Base-by-base conservation (phyloP, 2,888 invertebrate species). In the Subacronicta megacephala region DNA sequence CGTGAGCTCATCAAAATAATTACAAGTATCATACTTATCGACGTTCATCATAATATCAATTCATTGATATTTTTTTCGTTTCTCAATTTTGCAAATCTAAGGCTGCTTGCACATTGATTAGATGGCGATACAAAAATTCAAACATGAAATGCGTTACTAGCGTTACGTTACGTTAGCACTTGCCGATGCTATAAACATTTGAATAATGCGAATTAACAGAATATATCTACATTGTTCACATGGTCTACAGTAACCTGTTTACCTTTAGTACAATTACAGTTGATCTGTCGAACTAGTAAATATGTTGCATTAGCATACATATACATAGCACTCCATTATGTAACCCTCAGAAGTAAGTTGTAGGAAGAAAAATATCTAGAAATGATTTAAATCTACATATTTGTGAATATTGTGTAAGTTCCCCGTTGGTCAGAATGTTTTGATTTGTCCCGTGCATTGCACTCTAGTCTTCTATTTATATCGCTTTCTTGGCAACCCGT, bases 1-100 rank as follows among this genome's bases (percentile, higher is more conserved):
- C 71, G 72, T 90, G 90, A 88, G 80, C 83, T 90, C 89, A 90
- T 88, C 84, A 73, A 72, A 83, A 82, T 83, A n/a, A 80, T 78
- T 64, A 53, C 71, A 74, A 80, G 74, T 75, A 80, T 62, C 69
- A 61, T 69, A 66, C 46, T 59, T 62, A 67, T 69, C 60, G 57
- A 61, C 49, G 62, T 54, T 40, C 45, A 36, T 52, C n/a, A 45
- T 63, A 47, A 75, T 75, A 72, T 20, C 72, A 56, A 61, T 57
- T 41, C 44, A 43, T 56, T 60, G 36, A 40, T 37, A 23, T 45
- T 58, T 55, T n/a, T 26, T 59, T 38, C 23, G 43, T 20, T 16
- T 6, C 7, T 29, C 50, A 49, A 54, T n/a, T 52, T 29, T 33
- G 20, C 17, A 37, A 42, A 31, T 40, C 18, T 36, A 35, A 47